Percentiles rank a stretch among this genome's conserved stretches.
phyloP scores from a whole-genome alignment of 2,797 vertebrate genomes.

The Pteropus rufus region DNA sequence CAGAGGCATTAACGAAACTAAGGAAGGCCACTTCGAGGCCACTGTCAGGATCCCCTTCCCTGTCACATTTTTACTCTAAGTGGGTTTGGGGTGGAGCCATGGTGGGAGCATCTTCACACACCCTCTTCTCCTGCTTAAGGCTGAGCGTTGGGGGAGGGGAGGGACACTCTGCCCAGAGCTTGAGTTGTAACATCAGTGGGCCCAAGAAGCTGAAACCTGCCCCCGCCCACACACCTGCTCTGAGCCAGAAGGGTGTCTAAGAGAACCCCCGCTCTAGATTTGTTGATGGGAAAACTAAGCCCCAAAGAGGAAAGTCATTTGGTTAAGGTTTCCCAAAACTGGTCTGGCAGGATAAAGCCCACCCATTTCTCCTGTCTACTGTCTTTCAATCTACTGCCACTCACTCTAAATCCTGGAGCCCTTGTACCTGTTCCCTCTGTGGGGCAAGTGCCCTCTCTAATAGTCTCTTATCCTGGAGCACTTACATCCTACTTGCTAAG shows the following conservation, averaged over 20 bases:
- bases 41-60: not conserved
- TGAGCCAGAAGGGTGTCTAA: not conserved
- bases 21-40: not conserved
- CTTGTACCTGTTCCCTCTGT: not conserved
- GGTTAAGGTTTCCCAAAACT: not conserved
- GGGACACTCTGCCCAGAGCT: not conserved
- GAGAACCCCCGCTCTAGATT: not conserved
- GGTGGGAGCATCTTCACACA: too few relatives aligned
- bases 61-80: not conserved
- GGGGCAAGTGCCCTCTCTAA: not conserved
- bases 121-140: not conserved
- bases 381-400: not conserved
- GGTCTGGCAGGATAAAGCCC: not conserved
- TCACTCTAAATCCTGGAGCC: not conserved
- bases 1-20: not conserved
- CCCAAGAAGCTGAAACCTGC: not conserved
- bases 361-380: not conserved
- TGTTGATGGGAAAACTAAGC: not conserved
- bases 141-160: not conserved
- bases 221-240: not conserved
- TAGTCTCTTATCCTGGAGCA: not conserved
- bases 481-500: not conserved
- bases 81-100: not conserved
- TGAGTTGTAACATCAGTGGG: not conserved
- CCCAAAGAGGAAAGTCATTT: not conserved